Evolutionary conservation across 2,113 vertebrate genomes (phyloP).

Genomic region (Vicugna pacos): DNA sequence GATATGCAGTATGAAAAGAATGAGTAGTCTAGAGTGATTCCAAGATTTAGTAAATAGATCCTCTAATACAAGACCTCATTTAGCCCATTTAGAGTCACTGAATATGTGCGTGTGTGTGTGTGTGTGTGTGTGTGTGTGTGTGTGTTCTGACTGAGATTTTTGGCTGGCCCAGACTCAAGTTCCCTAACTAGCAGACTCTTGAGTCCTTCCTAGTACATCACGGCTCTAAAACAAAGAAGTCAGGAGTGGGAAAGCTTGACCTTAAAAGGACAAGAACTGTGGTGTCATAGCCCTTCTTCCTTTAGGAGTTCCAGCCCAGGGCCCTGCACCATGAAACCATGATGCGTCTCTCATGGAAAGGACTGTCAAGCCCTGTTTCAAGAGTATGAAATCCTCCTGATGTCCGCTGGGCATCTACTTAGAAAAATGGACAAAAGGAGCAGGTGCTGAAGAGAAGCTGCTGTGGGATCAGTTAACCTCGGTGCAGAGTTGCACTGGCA

Average conservation of each 20-base stretch:
- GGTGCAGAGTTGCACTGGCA: neutral
- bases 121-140: too few species aligned
- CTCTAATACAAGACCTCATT: neutral
- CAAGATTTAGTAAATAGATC: neutral
- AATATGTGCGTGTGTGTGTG: neutral
- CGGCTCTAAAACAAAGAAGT: neutral
- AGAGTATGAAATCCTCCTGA: neutral
- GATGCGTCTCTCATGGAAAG: neutral
- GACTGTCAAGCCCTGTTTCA: neutral
- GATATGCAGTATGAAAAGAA: neutral
- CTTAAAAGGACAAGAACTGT: neutral
- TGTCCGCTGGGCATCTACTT: neutral
- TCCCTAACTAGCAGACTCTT: neutral
- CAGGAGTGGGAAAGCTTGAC: neutral
- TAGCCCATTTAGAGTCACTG: neutral
- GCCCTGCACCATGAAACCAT: accelerated
- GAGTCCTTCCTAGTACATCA: neutral
- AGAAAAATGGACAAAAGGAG: neutral
- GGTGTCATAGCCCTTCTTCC: neutral
- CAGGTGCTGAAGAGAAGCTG: neutral
- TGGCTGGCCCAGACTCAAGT: neutral
- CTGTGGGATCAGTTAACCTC: neutral
- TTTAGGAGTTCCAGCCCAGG: neutral
- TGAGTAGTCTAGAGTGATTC: neutral
- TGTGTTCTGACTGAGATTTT: neutral